Percentiles rank a stretch among this genome's conserved stretches.
These are phyloP conservation scores for Bedellia somnulentella DNA, from an alignment of 2,888 invertebrate genomes.

Conservation along the genomic window DNA sequence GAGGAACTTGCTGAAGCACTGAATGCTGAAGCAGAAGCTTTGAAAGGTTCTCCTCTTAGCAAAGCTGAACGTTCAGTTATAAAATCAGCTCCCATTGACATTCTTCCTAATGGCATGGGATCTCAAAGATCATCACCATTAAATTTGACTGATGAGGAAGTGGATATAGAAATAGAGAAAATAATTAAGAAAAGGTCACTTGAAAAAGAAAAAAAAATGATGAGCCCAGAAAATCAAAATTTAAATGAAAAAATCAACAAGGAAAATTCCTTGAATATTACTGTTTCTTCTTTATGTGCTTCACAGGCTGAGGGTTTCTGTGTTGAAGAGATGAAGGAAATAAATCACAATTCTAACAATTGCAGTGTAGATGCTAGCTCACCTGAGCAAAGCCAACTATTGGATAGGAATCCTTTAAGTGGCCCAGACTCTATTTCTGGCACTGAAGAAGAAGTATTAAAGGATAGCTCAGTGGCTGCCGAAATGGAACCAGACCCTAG, in stretches of 20 bases:
- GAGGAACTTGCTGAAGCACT: constrained; percentile 51
- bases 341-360: too few relatives aligned
- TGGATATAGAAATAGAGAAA: constrained; percentile 69
- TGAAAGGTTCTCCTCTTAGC: constrained; percentile 41
- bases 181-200: constrained; percentile 60
- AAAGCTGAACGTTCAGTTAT: constrained; percentile 46
- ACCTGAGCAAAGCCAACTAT: background rate
- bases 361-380: background rate
- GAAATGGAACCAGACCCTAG: too few relatives aligned
- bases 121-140: constrained; percentile 61
- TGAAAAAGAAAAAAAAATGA: constrained; percentile 38
- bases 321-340: background rate
- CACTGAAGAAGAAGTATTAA: background rate
- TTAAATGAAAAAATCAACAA: constrained; percentile 7
- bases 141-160: constrained; percentile 66
- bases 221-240: constrained; percentile 23
- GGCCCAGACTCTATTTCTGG: background rate
- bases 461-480: too few relatives aligned
- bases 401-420: background rate
- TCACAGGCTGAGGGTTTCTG: background rate
- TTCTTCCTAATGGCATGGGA: constrained; percentile 51
- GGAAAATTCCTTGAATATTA: constrained; percentile 4
- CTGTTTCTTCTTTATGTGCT: background rate
- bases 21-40: constrained; percentile 36
- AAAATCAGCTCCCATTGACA: constrained; percentile 71